phyloP scores from a whole-genome alignment of 2,797 vertebrate species.

The Calcarius lapponicus region DNA sequence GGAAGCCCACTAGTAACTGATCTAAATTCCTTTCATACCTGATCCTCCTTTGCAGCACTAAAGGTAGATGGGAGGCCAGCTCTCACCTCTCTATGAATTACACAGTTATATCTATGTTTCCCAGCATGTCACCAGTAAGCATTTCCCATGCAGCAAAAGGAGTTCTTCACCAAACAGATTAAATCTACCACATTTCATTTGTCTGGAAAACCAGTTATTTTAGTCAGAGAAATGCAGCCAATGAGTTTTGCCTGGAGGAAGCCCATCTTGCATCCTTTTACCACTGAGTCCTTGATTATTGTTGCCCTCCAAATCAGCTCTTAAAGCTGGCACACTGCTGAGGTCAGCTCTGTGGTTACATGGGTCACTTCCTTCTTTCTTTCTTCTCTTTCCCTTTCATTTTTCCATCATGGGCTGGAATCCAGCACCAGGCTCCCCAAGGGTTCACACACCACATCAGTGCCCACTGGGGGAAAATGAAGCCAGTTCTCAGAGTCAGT shows the following conservation, averaged over 20 bases:
- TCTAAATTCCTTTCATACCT: neutral
- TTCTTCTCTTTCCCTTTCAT: neutral
- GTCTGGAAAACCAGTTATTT: conserved; percentile 22
- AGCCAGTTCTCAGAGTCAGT: neutral
- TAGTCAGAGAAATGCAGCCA: neutral
- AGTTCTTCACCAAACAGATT: neutral
- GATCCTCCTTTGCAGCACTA: neutral
- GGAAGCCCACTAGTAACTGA: neutral
- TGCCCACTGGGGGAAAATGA: neutral
- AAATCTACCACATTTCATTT: neutral
- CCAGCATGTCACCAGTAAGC: neutral
- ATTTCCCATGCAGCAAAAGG: neutral
- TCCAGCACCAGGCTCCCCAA: neutral
- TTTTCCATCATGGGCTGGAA: neutral
- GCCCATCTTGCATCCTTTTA: neutral
- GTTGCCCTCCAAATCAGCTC: neutral
- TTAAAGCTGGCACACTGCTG: neutral
- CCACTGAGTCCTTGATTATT: neutral
- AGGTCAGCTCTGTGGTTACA: neutral
- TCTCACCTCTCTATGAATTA: neutral
- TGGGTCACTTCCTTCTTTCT: neutral
- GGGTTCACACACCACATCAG: neutral
- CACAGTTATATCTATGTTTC: neutral
- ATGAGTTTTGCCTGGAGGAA: neutral
- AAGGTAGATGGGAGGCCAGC: neutral